phyloP scores from a whole-genome alignment of 2,113 vertebrate species.

The Cyprinodon tularosa region DNA sequence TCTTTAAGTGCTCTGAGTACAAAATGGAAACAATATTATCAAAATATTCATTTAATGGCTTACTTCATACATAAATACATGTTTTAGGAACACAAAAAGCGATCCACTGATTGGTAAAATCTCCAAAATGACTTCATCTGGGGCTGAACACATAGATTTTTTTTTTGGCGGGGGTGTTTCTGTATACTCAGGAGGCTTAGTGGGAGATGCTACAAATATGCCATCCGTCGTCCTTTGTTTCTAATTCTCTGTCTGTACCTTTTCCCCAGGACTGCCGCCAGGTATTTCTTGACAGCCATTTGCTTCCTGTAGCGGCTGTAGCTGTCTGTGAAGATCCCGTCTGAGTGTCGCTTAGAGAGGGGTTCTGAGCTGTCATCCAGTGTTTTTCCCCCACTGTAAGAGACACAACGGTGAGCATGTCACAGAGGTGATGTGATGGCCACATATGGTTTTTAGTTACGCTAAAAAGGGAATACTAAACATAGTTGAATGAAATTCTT shows the following conservation, averaged over 20 bases:
- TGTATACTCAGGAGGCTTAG: slow-evolving; percentile 30
- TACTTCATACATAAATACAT: slow-evolving; percentile 99
- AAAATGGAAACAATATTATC: slow-evolving; percentile 99
- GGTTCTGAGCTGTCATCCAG: slow-evolving; percentile 88
- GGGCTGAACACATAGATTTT: slow-evolving; percentile 83
- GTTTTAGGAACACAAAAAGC: slow-evolving; percentile 92
- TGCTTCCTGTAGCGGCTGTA: slow-evolving; percentile 99
- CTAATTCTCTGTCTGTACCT: slow-evolving; percentile 99
- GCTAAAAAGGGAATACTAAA: neutral
- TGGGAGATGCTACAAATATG: slow-evolving; percentile 91
- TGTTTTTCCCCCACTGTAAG: slow-evolving; percentile 77
- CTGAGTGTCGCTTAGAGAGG: slow-evolving; percentile 95
- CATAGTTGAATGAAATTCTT: neutral
- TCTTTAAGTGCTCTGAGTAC: slow-evolving; percentile 95
- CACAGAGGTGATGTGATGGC: neutral
- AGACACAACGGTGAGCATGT: neutral
- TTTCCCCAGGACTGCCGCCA: slow-evolving; percentile 98
- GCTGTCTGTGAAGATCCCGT: slow-evolving; percentile 99
- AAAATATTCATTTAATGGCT: slow-evolving; percentile 99
- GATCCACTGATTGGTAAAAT: slow-evolving; percentile 87
- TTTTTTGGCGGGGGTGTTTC: slow-evolving; percentile 11
- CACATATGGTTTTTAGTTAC: neutral
- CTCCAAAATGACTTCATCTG: slow-evolving; percentile 88
- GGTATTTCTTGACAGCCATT: slow-evolving; percentile 99
- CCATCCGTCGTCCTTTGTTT: slow-evolving; percentile 98